Conservation (phyloP, 2,113 vertebrate genomes). For the Puffinus mauretanicus region DNA sequence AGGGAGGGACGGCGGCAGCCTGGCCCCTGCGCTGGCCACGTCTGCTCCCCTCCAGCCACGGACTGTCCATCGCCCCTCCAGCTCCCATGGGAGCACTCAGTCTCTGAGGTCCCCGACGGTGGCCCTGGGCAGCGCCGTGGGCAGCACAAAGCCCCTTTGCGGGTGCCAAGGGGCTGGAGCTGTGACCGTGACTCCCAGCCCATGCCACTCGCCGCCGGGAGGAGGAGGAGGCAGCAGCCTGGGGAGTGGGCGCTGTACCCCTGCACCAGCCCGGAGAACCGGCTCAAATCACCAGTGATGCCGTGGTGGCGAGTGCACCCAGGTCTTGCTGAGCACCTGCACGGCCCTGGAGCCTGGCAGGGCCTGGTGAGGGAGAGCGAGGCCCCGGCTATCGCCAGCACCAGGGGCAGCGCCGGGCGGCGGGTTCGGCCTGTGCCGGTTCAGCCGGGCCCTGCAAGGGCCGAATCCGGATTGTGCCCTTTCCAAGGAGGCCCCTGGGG, state of each 20-base stretch:
- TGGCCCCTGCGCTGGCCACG: not conserved
- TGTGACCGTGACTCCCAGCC: not conserved
- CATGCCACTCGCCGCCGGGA: accelerated
- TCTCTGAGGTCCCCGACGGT: not conserved
- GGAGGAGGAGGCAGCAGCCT: not conserved
- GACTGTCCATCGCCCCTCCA: accelerated
- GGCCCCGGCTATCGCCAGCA: not conserved
- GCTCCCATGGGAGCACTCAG: not conserved
- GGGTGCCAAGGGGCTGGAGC: not conserved
- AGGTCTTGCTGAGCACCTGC: not conserved
- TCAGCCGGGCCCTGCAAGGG: not conserved
- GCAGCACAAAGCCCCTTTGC: not conserved
- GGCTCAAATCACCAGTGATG: not conserved
- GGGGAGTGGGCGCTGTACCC: not conserved
- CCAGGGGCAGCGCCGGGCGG: not conserved
- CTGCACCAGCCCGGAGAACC: not conserved
- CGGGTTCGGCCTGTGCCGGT: not conserved
- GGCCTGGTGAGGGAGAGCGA: not conserved
- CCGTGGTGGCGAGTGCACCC: not conserved
- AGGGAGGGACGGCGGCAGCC: no score
- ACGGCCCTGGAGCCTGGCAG: not conserved
- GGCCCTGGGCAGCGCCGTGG: not conserved
- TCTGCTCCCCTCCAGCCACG: not conserved
- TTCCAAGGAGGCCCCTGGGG: not conserved
- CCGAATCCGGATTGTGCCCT: not conserved